Conservation (phyloP, 2,113 vertebrate species). For the Serinus canaria region DNA sequence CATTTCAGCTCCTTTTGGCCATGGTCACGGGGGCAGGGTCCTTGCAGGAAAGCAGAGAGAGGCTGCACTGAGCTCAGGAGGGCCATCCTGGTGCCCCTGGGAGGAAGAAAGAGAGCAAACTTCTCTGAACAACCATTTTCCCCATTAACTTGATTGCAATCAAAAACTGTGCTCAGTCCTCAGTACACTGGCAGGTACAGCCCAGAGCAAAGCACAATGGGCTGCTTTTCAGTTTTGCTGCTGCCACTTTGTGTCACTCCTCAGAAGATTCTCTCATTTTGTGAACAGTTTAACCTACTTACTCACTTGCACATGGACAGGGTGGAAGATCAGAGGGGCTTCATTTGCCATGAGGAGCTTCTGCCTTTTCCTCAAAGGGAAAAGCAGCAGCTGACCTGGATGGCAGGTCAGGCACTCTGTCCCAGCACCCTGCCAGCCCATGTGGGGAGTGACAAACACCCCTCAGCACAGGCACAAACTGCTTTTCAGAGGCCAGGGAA, state of each 20-base stretch:
- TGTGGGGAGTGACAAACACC: accelerated
- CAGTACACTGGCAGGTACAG: neutral
- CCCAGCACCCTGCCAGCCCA: neutral
- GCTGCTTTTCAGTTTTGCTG: constrained; percentile 29
- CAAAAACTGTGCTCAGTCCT: neutral
- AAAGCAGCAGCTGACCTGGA: neutral
- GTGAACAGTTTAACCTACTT: constrained; percentile 63
- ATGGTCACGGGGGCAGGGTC: neutral
- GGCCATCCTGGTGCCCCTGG: neutral
- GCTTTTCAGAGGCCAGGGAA: neutral
- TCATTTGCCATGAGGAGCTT: constrained; percentile 48
- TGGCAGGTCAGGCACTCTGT: neutral
- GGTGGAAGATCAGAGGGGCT: constrained; percentile 36
- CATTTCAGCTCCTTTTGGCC: neutral
- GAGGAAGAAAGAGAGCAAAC: neutral
- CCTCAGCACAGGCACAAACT: neutral
- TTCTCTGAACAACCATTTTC: neutral
- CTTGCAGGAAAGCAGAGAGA: neutral
- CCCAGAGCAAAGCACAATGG: neutral
- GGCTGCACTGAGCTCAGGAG: neutral
- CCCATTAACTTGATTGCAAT: constrained; percentile 1
- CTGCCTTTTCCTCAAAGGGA: neutral
- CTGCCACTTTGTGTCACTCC: constrained; percentile 46
- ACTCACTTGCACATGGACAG: constrained; percentile 57
- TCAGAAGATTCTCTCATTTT: constrained; percentile 21